Base-by-base conservation (phyloP, 1,140 invertebrate species). In the Dinothrombium tinctorium region DNA sequence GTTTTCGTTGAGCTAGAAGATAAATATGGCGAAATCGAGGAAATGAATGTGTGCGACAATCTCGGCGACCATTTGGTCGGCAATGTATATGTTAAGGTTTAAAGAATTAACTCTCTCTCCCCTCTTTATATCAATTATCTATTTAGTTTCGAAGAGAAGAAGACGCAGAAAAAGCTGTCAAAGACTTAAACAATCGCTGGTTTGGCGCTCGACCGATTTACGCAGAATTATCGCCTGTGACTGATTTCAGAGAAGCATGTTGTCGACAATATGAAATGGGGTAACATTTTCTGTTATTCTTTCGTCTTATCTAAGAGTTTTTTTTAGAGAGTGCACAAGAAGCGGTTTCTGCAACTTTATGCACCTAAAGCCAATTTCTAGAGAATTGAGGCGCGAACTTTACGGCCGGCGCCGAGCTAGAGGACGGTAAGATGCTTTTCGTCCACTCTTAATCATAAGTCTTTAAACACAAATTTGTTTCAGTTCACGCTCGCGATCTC, bases 31-130 rank as follows among this genome's bases (percentile, higher is more conserved):
- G 87, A 95, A 63, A 95, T 96, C 53, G 90, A 96, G 65, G 90
- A 98, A 61, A 95, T 96, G 87, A 96, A 96, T 65, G 87, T 98
- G 17, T 98, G 90, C 66, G 90, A 98, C 59, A 98, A 98, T 61
- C 68, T 98, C 37, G 89, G 89, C 24, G 90, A 98, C 59, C 90
- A 96, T 59, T 63, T 98, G 26, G 87, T 95, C 36, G 90, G 90
- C 40, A 95, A 95, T 70, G 89, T 94, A 29, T 46, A 46, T 31
- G 45, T 46, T 7, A 46, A 46, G 26, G 44, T 45, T 17, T 29
- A n/a, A 5, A 36, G n/a, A 28, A 28, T 28, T 8, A 28, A 29
- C 12, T 29, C 28, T 15, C 4, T 4, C 3, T 4, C 28, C 2
- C 15, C 15, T 19, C 33, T 21, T 36, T 19, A 21, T 21, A 21